Evolutionary conservation across 2,888 invertebrate species (phyloP).

Genomic region (Eueremaeus valkanovi): DNA sequence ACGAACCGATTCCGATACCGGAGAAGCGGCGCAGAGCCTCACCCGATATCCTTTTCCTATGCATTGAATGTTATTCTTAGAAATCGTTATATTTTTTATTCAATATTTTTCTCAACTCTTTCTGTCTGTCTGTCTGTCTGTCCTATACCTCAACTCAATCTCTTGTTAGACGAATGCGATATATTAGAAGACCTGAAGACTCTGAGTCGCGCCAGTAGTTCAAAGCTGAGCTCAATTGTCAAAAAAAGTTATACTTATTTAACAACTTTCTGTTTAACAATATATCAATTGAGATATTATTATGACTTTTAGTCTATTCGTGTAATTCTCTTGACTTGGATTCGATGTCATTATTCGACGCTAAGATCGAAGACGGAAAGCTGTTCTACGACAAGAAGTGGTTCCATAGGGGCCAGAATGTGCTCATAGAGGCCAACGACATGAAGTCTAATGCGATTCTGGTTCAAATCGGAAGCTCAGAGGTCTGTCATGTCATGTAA

Average conservation of each 20-base stretch:
- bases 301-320: neutral
- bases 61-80: slow-evolving; percentile 40
- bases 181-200: slow-evolving; percentile 78
- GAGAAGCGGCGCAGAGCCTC: slow-evolving; percentile 66
- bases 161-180: slow-evolving; percentile 80
- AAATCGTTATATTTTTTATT: neutral
- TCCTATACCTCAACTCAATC: slow-evolving; percentile 73
- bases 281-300: neutral
- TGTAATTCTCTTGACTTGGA: neutral
- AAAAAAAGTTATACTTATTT: neutral
- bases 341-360: slow-evolving; percentile 58
- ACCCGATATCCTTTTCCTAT: slow-evolving; percentile 50
- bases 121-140: neutral
- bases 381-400: slow-evolving; percentile 86
- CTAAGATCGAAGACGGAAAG: slow-evolving; percentile 90
- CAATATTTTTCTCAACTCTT: slow-evolving; percentile 48
- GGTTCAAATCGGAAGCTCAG: slow-evolving; percentile 83
- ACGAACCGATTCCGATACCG: slow-evolving; percentile 72
- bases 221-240: neutral
- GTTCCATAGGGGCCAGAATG: slow-evolving; percentile 91
- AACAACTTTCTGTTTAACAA: neutral
- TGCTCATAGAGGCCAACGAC: slow-evolving; percentile 84
- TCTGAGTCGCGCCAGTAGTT: slow-evolving; percentile 58
- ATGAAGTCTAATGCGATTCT: slow-evolving; percentile 82
- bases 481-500: too few species aligned